Evolutionary conservation across 2,113 vertebrate species (phyloP).

Genomic region (Accipiter cooperii): DNA sequence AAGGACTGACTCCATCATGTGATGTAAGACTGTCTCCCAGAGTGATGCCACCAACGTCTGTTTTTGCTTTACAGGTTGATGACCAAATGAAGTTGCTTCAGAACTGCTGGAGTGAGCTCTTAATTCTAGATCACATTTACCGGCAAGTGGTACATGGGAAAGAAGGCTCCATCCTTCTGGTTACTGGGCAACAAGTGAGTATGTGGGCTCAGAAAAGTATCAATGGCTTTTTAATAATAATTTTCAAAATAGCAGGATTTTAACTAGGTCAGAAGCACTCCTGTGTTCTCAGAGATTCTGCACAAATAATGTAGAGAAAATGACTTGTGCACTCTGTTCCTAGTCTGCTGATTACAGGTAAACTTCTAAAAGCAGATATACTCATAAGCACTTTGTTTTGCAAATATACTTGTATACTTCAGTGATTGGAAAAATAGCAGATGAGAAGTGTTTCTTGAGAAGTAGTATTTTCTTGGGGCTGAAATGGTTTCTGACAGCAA

Average conservation of each 20-base stretch:
- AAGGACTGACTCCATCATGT: background rate
- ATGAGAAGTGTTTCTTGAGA: background rate
- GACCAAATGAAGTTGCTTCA: conserved; percentile 99
- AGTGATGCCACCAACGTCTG: background rate
- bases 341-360: background rate
- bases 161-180: conserved; percentile 93
- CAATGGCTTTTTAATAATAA: conserved; percentile 19
- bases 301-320: conserved; percentile 14
- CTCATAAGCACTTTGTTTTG: background rate
- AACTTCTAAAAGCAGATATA: conserved; percentile 34
- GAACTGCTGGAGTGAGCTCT: conserved; percentile 98
- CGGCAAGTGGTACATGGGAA: conserved; percentile 95
- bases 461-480: background rate
- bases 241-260: conserved; percentile 22
- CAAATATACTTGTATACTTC: background rate
- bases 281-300: conserved; percentile 1
- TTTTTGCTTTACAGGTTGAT: conserved; percentile 82
- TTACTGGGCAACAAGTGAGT: conserved; percentile 97
- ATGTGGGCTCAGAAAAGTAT: background rate
- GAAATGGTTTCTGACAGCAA: background rate
- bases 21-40: background rate
- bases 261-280: conserved; percentile 52
- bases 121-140: conserved; percentile 97
- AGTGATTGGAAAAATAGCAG: conserved; percentile 20
- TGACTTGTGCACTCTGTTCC: conserved; percentile 6